Percentiles rank a stretch among this genome's conserved stretches.
These are phyloP conservation scores for Calliphora vicina DNA, from an alignment of 1,140 invertebrate genomes.

Conservation along the genomic window DNA sequence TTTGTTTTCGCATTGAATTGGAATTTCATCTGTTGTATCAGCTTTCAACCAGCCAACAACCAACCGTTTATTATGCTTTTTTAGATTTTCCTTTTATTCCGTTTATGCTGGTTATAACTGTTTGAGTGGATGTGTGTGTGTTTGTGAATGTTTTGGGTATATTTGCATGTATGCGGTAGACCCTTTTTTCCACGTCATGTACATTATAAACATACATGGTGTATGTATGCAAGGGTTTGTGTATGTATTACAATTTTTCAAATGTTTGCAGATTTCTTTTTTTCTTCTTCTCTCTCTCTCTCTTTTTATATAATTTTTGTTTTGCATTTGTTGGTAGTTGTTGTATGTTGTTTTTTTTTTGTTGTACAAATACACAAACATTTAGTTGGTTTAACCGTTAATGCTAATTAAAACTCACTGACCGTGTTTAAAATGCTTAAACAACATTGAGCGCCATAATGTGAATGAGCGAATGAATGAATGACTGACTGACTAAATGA, in stretches of 20 bases:
- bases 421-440: constrained; percentile 9
- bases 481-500: not conserved
- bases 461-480: not conserved
- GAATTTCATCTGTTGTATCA: too few relatives aligned
- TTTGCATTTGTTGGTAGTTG: not conserved
- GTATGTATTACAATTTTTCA: not conserved
- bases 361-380: not conserved
- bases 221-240: not conserved
- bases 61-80: too few relatives aligned
- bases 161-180: constrained; percentile 7
- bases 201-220: not conserved
- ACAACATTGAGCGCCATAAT: not conserved
- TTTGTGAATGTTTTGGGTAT: not conserved
- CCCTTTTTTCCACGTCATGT: constrained; percentile 4
- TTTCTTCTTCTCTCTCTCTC: too few relatives aligned
- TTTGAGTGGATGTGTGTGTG: not conserved
- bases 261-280: too few relatives aligned
- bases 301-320: not conserved
- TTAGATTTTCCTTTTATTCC: too few relatives aligned
- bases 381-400: constrained; percentile 5
- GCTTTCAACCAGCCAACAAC: too few relatives aligned
- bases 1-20: too few relatives aligned
- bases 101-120: too few relatives aligned
- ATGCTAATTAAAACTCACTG: constrained; percentile 16
- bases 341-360: not conserved